Conservation (phyloP, 1,140 invertebrate species). For the Scylla paramamosain region DNA sequence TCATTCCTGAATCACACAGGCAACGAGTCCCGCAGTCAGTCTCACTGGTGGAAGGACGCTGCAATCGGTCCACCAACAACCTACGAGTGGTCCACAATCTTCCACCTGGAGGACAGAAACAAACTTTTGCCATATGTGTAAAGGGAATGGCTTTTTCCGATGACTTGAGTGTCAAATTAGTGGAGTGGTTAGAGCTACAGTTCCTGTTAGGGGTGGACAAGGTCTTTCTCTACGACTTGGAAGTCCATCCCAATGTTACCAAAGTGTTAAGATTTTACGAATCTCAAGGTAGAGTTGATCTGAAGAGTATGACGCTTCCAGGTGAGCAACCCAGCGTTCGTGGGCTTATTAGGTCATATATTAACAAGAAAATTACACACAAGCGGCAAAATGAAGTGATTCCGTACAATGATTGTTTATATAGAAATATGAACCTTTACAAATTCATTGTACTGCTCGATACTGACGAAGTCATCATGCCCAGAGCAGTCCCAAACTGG, state of each 20-base stretch:
- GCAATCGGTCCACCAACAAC: conserved; percentile 92
- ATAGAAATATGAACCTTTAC: conserved; percentile 94
- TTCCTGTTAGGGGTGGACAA: conserved; percentile 93
- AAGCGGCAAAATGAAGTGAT: conserved; percentile 97
- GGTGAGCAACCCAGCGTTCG: conserved; percentile 95
- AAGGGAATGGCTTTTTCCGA: conserved; percentile 96
- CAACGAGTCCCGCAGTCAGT: conserved; percentile 89
- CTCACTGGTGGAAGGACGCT: conserved; percentile 91
- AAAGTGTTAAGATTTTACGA: conserved; percentile 93
- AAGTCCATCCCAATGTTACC: conserved; percentile 93
- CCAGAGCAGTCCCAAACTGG: conserved; percentile 84
- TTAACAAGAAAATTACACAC: conserved; percentile 90
- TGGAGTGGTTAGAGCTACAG: conserved; percentile 97
- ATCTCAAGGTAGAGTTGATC: conserved; percentile 87
- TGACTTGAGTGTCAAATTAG: conserved; percentile 91
- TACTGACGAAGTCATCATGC: conserved; percentile 94
- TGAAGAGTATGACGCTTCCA: conserved; percentile 93
- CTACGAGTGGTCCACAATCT: conserved; percentile 91
- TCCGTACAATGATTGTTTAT: conserved; percentile 98
- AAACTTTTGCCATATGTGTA: conserved; percentile 95
- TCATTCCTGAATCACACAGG: conserved; percentile 83
- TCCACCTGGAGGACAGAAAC: conserved; percentile 82
- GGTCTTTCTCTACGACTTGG: conserved; percentile 94
- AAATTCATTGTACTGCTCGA: conserved; percentile 94
- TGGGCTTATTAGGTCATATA: conserved; percentile 92